Evolutionary conservation across 2,797 vertebrate species (phyloP), one percentile per base, ranked within the genome.

Genomic region (Zonotrichia albicollis): DNA sequence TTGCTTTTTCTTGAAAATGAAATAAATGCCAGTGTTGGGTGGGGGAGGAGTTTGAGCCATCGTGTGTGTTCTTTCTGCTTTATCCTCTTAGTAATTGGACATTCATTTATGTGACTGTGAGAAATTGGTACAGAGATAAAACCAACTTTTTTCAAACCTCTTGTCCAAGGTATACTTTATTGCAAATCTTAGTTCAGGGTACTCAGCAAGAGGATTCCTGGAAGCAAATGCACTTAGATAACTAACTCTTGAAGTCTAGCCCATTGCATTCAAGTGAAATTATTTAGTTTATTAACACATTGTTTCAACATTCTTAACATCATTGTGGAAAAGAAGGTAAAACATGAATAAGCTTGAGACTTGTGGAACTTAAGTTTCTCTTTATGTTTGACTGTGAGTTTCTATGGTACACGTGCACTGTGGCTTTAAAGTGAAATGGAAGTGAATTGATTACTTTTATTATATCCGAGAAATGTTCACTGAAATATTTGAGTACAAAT

Each of bases 121-220:
- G 29, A 90, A 82, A 70, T n/a, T 38, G 27, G 19, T 77, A 46
- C 40, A 64, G 38, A 71, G 45, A 50, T n/a, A 46, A 79, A 89
- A 30, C 50, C 22, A 70, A 55, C 2, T 50, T 78, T 81, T 73
- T 83, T 58, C 36, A 62, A 62, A 75, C 6, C 11, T 73, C 20
- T 57, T 45, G 12, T 53, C 43, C 11, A 78, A 81, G 29, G 10
- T 71, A 1, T 75, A 32, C 60, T 81, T 84, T 86, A 76, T 81
- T 87, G 22, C 36, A 84, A 64, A 54, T 58, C 66, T 5, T 93
- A 60, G 27, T 78, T 84, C 30, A 90, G 62, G 7, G 16, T 60
- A 72, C 26, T 65, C 22, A 84, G 50, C 20, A 81, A 83, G 54
- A 83, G 15, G 75, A 84, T 84, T 86, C 46, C 51, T 93, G 70